Percentiles rank a stretch among this genome's conserved stretches.
Conservation (phyloP, 2,888 invertebrate species). For the Parnassius apollo region DNA sequence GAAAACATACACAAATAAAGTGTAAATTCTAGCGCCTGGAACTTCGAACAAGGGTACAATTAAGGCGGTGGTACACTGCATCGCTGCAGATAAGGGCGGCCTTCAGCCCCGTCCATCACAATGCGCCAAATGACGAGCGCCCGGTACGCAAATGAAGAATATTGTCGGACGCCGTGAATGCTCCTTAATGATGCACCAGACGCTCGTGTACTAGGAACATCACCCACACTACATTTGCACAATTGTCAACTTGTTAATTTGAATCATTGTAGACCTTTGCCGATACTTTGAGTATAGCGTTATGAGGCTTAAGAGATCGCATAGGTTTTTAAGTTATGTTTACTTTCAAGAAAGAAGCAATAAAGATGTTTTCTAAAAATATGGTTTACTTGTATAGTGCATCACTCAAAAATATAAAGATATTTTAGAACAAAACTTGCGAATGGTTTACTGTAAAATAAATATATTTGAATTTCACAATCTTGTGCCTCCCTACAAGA, state of each 20-base stretch:
- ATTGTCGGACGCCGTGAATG: slow-evolving; percentile 78
- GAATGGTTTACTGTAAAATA: too few relatives aligned
- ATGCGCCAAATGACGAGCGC: slow-evolving; percentile 75
- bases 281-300: slow-evolving; percentile 24
- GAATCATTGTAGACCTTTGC: slow-evolving; percentile 53
- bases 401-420: too few relatives aligned
- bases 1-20: slow-evolving; percentile 25
- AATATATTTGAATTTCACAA: too few relatives aligned
- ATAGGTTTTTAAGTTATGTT: slow-evolving; percentile 16
- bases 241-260: slow-evolving; percentile 71
- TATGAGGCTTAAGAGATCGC: slow-evolving; percentile 6
- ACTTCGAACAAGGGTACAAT: slow-evolving; percentile 73
- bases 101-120: slow-evolving; percentile 54
- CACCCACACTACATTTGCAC: slow-evolving; percentile 66
- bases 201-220: slow-evolving; percentile 52
- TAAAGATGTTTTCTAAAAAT: too few relatives aligned
- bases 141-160: slow-evolving; percentile 79
- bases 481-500: too few relatives aligned
- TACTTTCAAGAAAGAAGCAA: slow-evolving; percentile 1
- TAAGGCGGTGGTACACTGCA: slow-evolving; percentile 67
- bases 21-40: slow-evolving; percentile 24
- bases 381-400: too few relatives aligned
- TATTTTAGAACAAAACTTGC: too few relatives aligned
- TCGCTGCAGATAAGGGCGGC: slow-evolving; percentile 61
- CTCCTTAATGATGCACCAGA: slow-evolving; percentile 73